Evolutionary conservation across 1,140 invertebrate genomes (phyloP).

Genomic region (Tribolium castaneum): DNA sequence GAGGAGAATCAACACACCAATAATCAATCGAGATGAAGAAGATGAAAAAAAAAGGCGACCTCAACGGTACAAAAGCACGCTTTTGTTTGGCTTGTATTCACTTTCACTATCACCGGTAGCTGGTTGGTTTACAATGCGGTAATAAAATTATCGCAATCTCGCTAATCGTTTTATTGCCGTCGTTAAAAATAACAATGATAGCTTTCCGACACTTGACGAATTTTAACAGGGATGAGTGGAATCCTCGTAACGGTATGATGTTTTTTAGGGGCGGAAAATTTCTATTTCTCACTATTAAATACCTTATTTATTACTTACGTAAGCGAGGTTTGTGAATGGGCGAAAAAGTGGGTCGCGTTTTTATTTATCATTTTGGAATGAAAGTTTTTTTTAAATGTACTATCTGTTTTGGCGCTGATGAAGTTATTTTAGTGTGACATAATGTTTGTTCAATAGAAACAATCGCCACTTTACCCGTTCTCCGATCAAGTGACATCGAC

Average conservation of each 20-base stretch:
- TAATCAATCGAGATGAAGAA: no score
- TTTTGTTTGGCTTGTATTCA: constrained; percentile 24
- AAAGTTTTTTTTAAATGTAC: not conserved
- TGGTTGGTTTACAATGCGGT: constrained; percentile 26
- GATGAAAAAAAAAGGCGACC: constrained; percentile 9
- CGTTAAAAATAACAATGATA: constrained; percentile 23
- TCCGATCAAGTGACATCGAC: not conserved
- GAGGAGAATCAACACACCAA: no score
- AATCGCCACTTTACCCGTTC: not conserved
- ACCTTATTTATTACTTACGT: no score
- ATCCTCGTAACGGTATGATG: not conserved
- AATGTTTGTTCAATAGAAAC: not conserved
- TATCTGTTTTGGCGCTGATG: not conserved
- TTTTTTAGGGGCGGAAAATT: not conserved
- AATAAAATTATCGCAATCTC: constrained; percentile 33
- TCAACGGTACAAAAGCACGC: constrained; percentile 17
- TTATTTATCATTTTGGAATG: not conserved
- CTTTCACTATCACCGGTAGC: constrained; percentile 33
- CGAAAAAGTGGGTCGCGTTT: not conserved
- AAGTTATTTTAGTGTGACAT: not conserved
- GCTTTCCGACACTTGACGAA: not conserved
- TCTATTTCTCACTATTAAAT: not conserved
- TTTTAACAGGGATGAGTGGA: not conserved
- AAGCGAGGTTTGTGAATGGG: not conserved
- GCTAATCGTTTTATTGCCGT: constrained; percentile 27